Conservation (phyloP, 1,140 invertebrate species). For the Nylanderia fulva region DNA sequence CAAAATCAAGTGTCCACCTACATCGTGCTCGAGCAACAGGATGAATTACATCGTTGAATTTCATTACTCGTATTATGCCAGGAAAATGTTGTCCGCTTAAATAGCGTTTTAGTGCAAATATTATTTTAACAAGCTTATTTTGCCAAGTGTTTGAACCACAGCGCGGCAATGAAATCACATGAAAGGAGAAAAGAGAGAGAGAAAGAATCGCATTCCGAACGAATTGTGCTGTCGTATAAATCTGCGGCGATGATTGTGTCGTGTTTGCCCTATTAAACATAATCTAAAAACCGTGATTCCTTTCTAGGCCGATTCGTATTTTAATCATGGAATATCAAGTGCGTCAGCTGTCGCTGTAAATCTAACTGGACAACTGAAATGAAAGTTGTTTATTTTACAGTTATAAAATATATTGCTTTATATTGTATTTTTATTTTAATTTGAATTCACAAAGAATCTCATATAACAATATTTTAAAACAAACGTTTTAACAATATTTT, state of each 20-base stretch:
- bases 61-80: not conserved
- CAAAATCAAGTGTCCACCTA: slow-evolving; percentile 6
- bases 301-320: slow-evolving; percentile 65
- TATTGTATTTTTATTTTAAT: not conserved
- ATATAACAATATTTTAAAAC: not conserved
- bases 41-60: not conserved
- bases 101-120: slow-evolving; percentile 40
- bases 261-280: slow-evolving; percentile 59
- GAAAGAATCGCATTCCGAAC: slow-evolving; percentile 49
- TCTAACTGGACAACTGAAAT: not conserved
- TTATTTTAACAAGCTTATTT: slow-evolving; percentile 51
- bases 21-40: not conserved
- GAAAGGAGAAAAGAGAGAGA: slow-evolving; percentile 59
- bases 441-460: not conserved
- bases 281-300: slow-evolving; percentile 65
- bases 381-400: not conserved
- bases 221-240: slow-evolving; percentile 48
- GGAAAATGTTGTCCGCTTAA: slow-evolving; percentile 37
- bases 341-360: not conserved
- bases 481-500: not conserved
- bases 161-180: slow-evolving; percentile 42
- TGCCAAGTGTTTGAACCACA: slow-evolving; percentile 7
- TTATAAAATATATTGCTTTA: not conserved
- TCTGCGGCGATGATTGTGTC: slow-evolving; percentile 53
- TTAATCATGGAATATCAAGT: slow-evolving; percentile 40